phyloP scores from a whole-genome alignment of 2,797 vertebrate species.

The Chromis chromis region DNA sequence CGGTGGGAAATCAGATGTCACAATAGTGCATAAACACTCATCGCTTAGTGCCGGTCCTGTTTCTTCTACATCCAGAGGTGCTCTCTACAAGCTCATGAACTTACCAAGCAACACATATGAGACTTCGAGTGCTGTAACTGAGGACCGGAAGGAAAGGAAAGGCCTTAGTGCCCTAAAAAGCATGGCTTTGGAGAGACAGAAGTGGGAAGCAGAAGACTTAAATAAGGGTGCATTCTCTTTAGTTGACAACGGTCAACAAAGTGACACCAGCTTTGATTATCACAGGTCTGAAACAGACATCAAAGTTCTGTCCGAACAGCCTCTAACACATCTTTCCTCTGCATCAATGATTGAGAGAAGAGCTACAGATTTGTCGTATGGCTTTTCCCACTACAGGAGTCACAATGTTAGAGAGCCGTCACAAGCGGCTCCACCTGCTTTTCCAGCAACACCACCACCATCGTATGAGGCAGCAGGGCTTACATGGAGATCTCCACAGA shows the following conservation, averaged over 20 bases:
- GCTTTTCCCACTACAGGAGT: slow-evolving; percentile 50
- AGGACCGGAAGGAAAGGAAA: slow-evolving; percentile 36
- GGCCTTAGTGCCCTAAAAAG: slow-evolving; percentile 74
- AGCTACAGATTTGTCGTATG: slow-evolving; percentile 34
- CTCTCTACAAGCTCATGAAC: slow-evolving; percentile 50
- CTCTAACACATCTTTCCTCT: slow-evolving; percentile 27
- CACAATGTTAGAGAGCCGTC: slow-evolving; percentile 35
- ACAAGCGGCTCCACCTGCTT: slow-evolving; percentile 50
- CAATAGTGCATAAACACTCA: slow-evolving; percentile 36
- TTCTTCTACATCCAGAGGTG: slow-evolving; percentile 24
- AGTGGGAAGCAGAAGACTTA: slow-evolving; percentile 57
- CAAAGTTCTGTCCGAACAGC: slow-evolving; percentile 21
- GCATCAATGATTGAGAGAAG: slow-evolving; percentile 20
- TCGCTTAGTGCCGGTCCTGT: slow-evolving; percentile 6
- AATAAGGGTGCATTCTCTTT: background rate
- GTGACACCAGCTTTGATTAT: slow-evolving; percentile 9
- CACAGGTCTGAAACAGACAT: background rate
- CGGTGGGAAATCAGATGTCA: slow-evolving; percentile 11
- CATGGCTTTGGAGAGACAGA: slow-evolving; percentile 65
- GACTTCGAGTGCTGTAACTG: slow-evolving; percentile 8
- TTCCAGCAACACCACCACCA: slow-evolving; percentile 40
- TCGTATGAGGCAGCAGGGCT: slow-evolving; percentile 49
- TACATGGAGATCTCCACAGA: slow-evolving; percentile 52
- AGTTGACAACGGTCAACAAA: slow-evolving; percentile 10
- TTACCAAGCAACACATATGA: slow-evolving; percentile 54